Evolutionary conservation across 2,888 invertebrate species (phyloP).

Genomic region (Dermolepida albohirtum): DNA sequence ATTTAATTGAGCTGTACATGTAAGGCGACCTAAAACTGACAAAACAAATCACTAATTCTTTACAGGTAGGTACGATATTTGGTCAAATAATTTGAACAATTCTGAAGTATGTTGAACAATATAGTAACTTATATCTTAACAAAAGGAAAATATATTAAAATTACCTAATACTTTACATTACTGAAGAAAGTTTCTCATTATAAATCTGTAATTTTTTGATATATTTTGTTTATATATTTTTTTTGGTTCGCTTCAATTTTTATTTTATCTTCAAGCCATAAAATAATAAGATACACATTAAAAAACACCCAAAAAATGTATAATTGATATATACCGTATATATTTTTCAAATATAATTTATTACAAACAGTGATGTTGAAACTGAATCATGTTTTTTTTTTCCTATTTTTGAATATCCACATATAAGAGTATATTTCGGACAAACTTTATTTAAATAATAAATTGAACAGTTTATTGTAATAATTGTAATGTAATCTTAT

Average conservation of each 20-base stretch:
- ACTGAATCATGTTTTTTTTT: not conserved
- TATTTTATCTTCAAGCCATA: slow-evolving; percentile 15
- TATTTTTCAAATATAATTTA: not conserved
- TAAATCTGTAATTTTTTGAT: not conserved
- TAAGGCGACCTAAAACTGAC: too few relatives aligned
- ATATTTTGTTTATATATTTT: slow-evolving; percentile 1
- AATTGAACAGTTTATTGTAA: not conserved
- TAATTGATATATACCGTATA: not conserved
- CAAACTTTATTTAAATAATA: slow-evolving; percentile 6
- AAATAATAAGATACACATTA: slow-evolving; percentile 18
- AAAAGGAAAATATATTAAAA: slow-evolving; percentile 17
- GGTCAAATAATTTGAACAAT: not conserved
- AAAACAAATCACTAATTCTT: too few relatives aligned
- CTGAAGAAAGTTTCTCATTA: slow-evolving; percentile 1
- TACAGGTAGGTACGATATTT: not conserved
- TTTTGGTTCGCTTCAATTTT: slow-evolving; percentile 2
- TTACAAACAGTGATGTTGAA: slow-evolving; percentile 7
- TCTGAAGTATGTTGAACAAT: slow-evolving; percentile 23
- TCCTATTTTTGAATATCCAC: slow-evolving; percentile 11
- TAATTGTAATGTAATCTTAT: slow-evolving; percentile 6
- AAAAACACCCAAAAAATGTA: slow-evolving; percentile 28
- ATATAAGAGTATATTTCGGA: slow-evolving; percentile 11
- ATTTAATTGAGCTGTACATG: not conserved
- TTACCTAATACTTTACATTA: slow-evolving; percentile 30
- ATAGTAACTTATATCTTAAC: slow-evolving; percentile 8